These are phyloP conservation scores for Phoenoteleia sp. DNA, from an alignment of 2,888 invertebrate genomes.

Conservation along the genomic window DNA sequence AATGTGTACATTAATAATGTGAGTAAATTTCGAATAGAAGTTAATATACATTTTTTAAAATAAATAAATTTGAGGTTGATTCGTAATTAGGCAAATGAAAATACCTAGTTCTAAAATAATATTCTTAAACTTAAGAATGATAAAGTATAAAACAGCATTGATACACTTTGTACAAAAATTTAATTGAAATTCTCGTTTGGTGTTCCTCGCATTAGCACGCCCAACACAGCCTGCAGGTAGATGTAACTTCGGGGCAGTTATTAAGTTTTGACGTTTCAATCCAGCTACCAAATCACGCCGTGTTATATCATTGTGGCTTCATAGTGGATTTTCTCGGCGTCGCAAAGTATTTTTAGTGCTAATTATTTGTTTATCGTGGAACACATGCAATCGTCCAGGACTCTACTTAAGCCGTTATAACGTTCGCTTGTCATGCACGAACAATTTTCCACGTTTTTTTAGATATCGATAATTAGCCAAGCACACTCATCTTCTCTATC, in stretches of 20 bases:
- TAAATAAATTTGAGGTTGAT: no score
- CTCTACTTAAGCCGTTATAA: constrained; percentile 77
- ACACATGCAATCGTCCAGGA: constrained; percentile 75
- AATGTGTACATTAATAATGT: no score
- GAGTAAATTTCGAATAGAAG: no score
- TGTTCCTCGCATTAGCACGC: constrained; percentile 48
- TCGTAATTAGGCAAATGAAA: no score
- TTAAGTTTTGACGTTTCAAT: constrained; percentile 73
- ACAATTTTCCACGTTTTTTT: constrained; percentile 51
- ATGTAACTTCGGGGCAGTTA: constrained; percentile 60
- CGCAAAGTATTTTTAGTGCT: constrained; percentile 77
- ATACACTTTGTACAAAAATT: constrained; percentile 18
- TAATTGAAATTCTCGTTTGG: constrained; percentile 58
- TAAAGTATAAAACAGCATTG: constrained; percentile 1
- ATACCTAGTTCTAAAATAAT: no score
- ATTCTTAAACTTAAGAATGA: constrained; percentile 15
- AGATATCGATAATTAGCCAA: neutral
- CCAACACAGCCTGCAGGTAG: constrained; percentile 38
- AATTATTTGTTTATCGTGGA: constrained; percentile 84
- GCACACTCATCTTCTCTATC: neutral
- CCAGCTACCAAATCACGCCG: constrained; percentile 16
- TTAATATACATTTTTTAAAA: no score
- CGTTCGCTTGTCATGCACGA: constrained; percentile 37
- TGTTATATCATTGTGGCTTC: constrained; percentile 17
- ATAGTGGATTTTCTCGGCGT: constrained; percentile 1